Conservation (phyloP, 2,797 vertebrate species). For the Mormyrus proboscirostris region DNA sequence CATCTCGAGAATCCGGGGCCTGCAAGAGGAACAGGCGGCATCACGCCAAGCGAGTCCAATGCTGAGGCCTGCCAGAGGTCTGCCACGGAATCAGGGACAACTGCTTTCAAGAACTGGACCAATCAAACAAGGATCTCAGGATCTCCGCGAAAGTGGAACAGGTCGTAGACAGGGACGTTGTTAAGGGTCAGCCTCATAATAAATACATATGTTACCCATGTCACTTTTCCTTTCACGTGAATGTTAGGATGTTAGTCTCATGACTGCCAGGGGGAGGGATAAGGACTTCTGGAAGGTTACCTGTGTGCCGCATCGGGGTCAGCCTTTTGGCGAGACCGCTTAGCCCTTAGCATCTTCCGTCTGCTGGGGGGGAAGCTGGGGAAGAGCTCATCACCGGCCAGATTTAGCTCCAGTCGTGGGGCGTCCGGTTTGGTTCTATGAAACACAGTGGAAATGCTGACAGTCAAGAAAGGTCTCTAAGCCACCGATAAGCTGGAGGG, state of each 20-base stretch:
- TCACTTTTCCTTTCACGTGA: not conserved
- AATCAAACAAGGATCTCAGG: not conserved
- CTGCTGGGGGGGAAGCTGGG: conserved; percentile 65
- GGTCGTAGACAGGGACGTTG: not conserved
- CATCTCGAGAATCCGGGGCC: conserved; percentile 94
- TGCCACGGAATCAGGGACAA: not conserved
- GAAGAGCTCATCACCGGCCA: conserved; percentile 63
- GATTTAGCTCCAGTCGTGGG: conserved; percentile 80
- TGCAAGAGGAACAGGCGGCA: conserved; percentile 35
- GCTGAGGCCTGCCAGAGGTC: not conserved
- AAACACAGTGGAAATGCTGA: conserved; percentile 6
- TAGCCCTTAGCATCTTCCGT: conserved; percentile 77
- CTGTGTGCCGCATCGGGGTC: conserved; percentile 92
- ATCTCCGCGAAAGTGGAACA: not conserved
- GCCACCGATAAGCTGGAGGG: not conserved
- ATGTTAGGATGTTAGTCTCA: not conserved
- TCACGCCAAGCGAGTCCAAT: not conserved
- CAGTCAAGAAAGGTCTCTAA: not conserved
- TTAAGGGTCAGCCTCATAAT: not conserved
- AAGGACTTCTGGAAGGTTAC: conserved; percentile 49
- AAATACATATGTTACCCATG: not conserved
- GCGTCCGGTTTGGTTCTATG: conserved; percentile 88
- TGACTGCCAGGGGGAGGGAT: not conserved
- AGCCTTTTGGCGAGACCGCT: conserved; percentile 88
- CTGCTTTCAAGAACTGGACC: not conserved